Percentiles rank a stretch among this genome's conserved stretches.
These are phyloP conservation scores for Stramonita haemastoma DNA, from an alignment of 2,888 invertebrate genomes.

Conservation along the genomic window DNA sequence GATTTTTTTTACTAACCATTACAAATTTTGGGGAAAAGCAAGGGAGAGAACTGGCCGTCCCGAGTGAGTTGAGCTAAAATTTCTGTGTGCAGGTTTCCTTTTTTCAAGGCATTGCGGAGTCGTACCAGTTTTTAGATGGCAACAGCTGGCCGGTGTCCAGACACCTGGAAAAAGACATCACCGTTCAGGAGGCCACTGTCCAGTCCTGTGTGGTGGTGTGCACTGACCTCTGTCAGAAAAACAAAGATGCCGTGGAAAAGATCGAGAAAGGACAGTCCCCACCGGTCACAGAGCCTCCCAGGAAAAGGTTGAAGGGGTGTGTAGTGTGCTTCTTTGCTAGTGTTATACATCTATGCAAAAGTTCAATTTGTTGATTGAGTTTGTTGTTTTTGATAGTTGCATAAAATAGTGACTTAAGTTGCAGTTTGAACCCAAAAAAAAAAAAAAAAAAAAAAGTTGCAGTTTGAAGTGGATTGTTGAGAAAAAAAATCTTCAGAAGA, in stretches of 20 bases:
- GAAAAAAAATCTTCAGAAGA: too few species aligned
- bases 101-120: conserved; percentile 45
- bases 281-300: conserved; percentile 49
- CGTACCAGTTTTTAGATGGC: conserved; percentile 64
- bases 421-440: too few species aligned
- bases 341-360: neutral
- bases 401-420: too few species aligned
- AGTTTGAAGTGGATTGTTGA: too few species aligned
- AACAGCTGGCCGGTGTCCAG: conserved; percentile 73
- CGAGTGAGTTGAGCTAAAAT: too few species aligned
- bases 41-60: too few species aligned
- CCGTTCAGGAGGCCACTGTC: conserved; percentile 66
- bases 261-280: conserved; percentile 29
- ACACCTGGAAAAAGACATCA: conserved; percentile 66
- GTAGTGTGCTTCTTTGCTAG: neutral
- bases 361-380: too few species aligned
- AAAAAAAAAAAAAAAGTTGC: too few species aligned
- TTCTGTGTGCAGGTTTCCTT: conserved; percentile 46
- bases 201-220: conserved; percentile 54
- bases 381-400: too few species aligned
- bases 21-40: too few species aligned
- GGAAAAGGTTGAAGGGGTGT: conserved; percentile 56
- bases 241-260: conserved; percentile 21
- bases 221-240: conserved; percentile 32
- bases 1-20: too few species aligned